Percentiles rank a stretch among this genome's conserved stretches.
Evolutionary conservation across 2,797 vertebrate genomes (phyloP).

Genomic region (Lophotriccus pileatus): DNA sequence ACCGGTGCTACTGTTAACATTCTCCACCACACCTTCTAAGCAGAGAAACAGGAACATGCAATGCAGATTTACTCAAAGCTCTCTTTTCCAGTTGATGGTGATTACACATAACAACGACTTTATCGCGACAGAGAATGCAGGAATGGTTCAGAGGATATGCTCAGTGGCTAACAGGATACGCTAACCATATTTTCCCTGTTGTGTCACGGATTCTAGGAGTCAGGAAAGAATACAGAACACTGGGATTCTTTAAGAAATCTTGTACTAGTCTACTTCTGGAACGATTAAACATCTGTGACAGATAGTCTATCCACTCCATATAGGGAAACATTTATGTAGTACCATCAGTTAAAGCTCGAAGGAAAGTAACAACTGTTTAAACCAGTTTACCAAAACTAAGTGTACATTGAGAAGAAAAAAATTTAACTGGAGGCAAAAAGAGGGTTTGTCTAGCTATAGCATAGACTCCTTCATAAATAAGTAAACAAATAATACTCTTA

Average conservation of each 20-base stretch:
- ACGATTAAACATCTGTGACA: conserved; percentile 55
- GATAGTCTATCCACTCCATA: conserved; percentile 36
- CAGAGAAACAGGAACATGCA: conserved; percentile 21
- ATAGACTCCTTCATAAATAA: conserved; percentile 65
- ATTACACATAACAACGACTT: conserved; percentile 1
- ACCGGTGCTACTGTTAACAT: background rate
- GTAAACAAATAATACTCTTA: conserved; percentile 59
- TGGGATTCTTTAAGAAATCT: conserved; percentile 56
- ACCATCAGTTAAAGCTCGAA: conserved; percentile 49
- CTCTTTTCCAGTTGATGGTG: conserved; percentile 43
- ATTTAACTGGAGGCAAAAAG: conserved; percentile 9
- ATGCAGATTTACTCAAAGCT: conserved; percentile 1
- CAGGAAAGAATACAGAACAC: conserved; percentile 54
- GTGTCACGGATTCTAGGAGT: conserved; percentile 50
- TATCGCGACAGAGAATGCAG: background rate
- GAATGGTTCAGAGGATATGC: background rate
- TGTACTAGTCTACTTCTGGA: conserved; percentile 56
- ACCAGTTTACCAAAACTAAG: conserved; percentile 51
- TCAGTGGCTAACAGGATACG: background rate
- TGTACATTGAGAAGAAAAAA: background rate
- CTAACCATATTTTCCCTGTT: background rate
- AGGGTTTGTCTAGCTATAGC: conserved; percentile 29
- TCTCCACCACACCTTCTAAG: background rate
- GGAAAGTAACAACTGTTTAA: conserved; percentile 42
- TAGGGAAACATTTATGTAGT: conserved; percentile 49